Evolutionary conservation across 2,113 vertebrate species (phyloP), one percentile per base, ranked within the genome.

Genomic region (Tamias sibiricus): DNA sequence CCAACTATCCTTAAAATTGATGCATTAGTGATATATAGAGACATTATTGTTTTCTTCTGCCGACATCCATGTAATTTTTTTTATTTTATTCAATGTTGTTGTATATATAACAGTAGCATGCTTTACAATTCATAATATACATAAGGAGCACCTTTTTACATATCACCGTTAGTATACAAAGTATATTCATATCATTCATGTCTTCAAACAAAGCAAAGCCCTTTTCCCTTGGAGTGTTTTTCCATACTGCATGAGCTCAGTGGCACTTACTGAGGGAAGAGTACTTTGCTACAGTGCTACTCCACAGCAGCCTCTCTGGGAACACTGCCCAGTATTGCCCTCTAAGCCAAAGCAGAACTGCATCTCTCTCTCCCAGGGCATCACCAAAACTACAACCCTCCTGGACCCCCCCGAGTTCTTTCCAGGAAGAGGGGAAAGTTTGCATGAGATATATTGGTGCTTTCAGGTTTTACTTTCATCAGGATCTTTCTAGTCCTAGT

Each of bases 1-100:
- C n/a, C n/a, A 84, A 19, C 72, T 97, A 80, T 54, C 22, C 62
- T 96, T 93, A 96, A 87, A 97, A 84, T 62, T 72, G 47, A 44
- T 85, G 32, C 14, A 32, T 95, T 94, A 22, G 14, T 92, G 76
- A 91, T n/a, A 3, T 81, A 81, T 91, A 19, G 81, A 81, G 37
- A 77, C 40, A 93, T 42, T 71, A 79, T 40, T n/a, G n/a, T n/a
- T n/a, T n/a, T n/a, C n/a, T n/a, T n/a, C n/a, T n/a, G n/a, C n/a
- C n/a, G n/a, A n/a, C n/a, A n/a, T n/a, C n/a, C n/a, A n/a, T n/a
- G n/a, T n/a, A n/a, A n/a, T n/a, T n/a, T n/a, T n/a, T n/a, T n/a
- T n/a, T n/a, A n/a, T n/a, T n/a, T n/a, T n/a, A n/a, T n/a, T n/a
- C n/a, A n/a, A n/a, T n/a, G n/a, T n/a, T n/a, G n/a, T n/a, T n/a